Conservation (phyloP, 1,140 invertebrate species). For the Zeugodacus cucurbitae region DNA sequence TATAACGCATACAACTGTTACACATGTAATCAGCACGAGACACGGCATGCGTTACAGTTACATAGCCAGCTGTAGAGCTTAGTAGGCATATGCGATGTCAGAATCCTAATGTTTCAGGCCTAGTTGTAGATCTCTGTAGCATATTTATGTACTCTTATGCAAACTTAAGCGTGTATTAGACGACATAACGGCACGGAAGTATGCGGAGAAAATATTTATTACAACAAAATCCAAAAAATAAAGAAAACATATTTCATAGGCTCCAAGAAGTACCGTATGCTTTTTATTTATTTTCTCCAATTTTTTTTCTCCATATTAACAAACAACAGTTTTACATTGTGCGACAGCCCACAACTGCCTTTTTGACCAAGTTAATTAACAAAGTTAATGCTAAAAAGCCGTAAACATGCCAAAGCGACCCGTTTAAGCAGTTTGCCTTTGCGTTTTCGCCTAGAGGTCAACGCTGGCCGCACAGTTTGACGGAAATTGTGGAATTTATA, state of each 20-base stretch:
- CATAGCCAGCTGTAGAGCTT: neutral
- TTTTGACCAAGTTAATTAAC: slow-evolving; percentile 1
- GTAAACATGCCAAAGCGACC: slow-evolving; percentile 3
- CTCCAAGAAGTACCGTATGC: neutral
- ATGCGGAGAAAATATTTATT: neutral
- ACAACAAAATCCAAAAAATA: neutral
- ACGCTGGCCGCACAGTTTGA: neutral
- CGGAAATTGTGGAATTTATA: slow-evolving; percentile 1
- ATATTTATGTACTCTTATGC: too few relatives aligned
- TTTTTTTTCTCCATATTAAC: neutral
- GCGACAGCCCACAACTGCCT: neutral
- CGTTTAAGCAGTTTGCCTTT: neutral
- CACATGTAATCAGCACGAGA: neutral
- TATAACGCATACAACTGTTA: slow-evolving; percentile 5
- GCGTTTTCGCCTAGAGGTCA: neutral
- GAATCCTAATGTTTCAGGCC: neutral
- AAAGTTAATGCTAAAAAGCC: slow-evolving; percentile 11
- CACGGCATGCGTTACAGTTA: neutral
- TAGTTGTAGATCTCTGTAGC: neutral
- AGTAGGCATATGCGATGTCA: neutral
- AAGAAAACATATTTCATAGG: too few relatives aligned
- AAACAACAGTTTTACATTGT: neutral
- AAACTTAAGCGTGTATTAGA: neutral
- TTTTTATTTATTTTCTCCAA: neutral
- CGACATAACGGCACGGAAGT: neutral